Base-by-base conservation (phyloP, 2,888 invertebrate species). In the Macaria notata region DNA sequence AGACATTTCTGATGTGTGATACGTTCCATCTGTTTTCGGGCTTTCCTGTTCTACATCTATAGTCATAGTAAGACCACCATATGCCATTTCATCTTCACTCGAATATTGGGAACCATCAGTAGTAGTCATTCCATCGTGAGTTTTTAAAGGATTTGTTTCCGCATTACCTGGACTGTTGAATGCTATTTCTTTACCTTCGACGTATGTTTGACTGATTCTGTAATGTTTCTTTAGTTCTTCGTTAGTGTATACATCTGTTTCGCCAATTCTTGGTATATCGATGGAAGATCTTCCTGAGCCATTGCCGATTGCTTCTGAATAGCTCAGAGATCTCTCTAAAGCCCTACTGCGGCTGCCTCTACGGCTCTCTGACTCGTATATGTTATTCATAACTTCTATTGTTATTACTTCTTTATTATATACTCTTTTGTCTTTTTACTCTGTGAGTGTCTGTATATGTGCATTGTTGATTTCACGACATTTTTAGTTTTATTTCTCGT, bases 251-350 rank as follows among this genome's bases (percentile, higher is more conserved):
- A 91, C 90, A 6, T 90, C 89, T 7, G 88, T 84, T 64, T 87
- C 67, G 0, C 66, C 79, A 0, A 91, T 84, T 36, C 76, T 78
- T 9, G 88, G 88, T 61, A 90, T 88, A 73, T 89, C 89, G 39
- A 89, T 86, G 0, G 88, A 89, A 0, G 86, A 84, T 67, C 84
- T 71, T 0, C 78, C 73, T 0, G 90, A 86, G 0, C 69, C 71
- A 38, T 79, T 86, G 1, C 88, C 88, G 1, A 91, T 90, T 0
- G 91, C 91, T 74, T 86, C 91, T 0, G 89, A 89, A 51, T 91
- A 91, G 65, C 91, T 91, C 0, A 83, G 61, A 0, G 91, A 91
- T 65, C 91, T 71, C 68, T 89, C 89, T n/a, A 91, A 63, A 0
- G 79, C 75, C 49, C 89, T 67, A 8, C 49, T 71, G 54, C 83